Percentiles rank a stretch among this genome's conserved stretches.
These are phyloP conservation scores for Brachypalpus laphriformis DNA, from an alignment of 2,888 invertebrate species.

Conservation along the genomic window DNA sequence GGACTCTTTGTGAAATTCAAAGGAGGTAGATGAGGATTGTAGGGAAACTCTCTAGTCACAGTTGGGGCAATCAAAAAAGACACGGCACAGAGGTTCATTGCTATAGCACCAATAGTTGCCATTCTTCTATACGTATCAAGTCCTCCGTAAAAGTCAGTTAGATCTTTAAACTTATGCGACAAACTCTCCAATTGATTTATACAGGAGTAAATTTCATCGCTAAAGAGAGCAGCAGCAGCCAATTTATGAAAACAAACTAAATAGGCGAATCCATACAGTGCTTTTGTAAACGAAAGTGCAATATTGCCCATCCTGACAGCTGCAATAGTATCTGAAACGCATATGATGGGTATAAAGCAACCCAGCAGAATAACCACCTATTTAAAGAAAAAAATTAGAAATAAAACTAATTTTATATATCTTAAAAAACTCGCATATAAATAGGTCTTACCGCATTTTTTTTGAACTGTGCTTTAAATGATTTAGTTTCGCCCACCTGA, in stretches of 20 bases:
- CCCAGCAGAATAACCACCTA: neutral
- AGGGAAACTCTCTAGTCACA: conserved; percentile 7
- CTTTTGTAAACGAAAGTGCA: neutral
- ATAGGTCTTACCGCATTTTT: conserved; percentile 3
- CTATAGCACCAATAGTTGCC: neutral
- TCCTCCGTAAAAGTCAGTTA: neutral
- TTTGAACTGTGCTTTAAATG: neutral
- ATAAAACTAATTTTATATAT: neutral
- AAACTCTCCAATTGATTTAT: neutral
- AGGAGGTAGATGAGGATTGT: conserved; percentile 15
- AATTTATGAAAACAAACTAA: neutral
- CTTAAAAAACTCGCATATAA: neutral
- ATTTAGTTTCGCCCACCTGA: neutral
- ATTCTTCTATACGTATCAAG: neutral
- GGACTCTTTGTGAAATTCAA: conserved; percentile 35
- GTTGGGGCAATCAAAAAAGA: conserved; percentile 13
- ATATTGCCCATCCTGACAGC: neutral
- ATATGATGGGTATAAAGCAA: conserved; percentile 6
- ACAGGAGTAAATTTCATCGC: neutral
- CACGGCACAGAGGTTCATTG: neutral
- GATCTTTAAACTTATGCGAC: neutral
- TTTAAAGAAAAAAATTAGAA: neutral
- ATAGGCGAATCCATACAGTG: neutral
- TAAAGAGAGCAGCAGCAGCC: neutral
- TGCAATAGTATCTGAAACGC: neutral